Conservation (phyloP, 2,888 invertebrate species). For the Polietes domitor region DNA sequence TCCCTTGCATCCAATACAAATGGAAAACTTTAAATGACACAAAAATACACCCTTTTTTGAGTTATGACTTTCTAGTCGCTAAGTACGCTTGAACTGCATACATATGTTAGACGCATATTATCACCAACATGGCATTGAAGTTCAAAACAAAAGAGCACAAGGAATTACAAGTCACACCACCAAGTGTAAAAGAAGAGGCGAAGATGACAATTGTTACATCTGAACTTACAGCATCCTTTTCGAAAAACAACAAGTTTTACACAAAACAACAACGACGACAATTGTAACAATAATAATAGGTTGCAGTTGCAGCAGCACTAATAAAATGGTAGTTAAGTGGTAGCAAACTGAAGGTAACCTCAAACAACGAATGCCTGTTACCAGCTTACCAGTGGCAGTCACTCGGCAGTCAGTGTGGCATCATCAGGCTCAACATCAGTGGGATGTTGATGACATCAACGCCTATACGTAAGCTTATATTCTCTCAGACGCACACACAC, state of each 20-base stretch:
- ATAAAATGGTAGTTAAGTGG: constrained; percentile 37
- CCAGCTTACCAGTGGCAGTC: background rate
- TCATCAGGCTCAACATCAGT: background rate
- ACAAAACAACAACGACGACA: background rate
- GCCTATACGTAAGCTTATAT: constrained; percentile 40
- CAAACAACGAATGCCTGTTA: too few relatives aligned
- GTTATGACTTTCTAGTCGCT: too few relatives aligned
- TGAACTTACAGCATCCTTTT: constrained; percentile 54
- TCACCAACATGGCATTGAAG: constrained; percentile 45
- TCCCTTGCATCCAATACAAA: too few relatives aligned
- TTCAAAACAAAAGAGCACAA: background rate
- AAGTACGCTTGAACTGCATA: too few relatives aligned
- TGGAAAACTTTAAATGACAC: too few relatives aligned
- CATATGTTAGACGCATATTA: background rate
- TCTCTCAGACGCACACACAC: background rate
- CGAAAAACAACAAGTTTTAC: constrained; percentile 14
- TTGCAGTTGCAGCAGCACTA: constrained; percentile 30
- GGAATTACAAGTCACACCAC: constrained; percentile 9
- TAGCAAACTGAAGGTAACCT: constrained; percentile 48
- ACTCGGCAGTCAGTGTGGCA: background rate
- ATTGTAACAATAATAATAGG: constrained; percentile 42
- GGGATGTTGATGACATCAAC: constrained; percentile 59
- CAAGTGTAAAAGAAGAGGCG: constrained; percentile 26
- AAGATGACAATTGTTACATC: constrained; percentile 55
- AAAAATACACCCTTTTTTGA: too few relatives aligned